Evolutionary conservation across 1,140 invertebrate species (phyloP).

Genomic region (Druon quercuslanigerum): DNA sequence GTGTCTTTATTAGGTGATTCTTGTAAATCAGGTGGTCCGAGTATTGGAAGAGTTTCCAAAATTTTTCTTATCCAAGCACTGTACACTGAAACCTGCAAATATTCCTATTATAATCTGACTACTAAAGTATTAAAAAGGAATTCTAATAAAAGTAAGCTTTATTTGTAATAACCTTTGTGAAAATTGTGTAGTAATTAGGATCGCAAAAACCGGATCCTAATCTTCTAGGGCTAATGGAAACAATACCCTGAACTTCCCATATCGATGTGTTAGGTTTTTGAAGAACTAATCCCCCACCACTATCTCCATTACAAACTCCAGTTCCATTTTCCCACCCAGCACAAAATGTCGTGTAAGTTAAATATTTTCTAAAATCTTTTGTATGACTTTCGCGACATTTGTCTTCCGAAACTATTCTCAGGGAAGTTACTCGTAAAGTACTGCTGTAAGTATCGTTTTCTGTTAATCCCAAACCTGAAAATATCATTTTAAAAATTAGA

Average conservation of each 20-base stretch:
- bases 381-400: conserved; percentile 64
- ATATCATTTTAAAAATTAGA: conserved; percentile 6
- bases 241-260: conserved; percentile 72
- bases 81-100: conserved; percentile 54
- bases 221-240: conserved; percentile 72
- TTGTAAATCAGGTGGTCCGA: conserved; percentile 43
- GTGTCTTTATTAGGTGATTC: conserved; percentile 47
- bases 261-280: conserved; percentile 50
- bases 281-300: conserved; percentile 70
- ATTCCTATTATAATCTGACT: not conserved
- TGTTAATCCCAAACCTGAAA: conserved; percentile 72
- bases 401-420: conserved; percentile 62
- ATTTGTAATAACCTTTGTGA: conserved; percentile 68
- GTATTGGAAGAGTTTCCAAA: conserved; percentile 43
- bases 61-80: conserved; percentile 53
- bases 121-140: conserved; percentile 18
- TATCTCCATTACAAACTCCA: conserved; percentile 74
- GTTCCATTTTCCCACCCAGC: conserved; percentile 72
- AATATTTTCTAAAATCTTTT: conserved; percentile 71
- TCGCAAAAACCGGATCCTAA: conserved; percentile 65
- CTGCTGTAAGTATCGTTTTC: conserved; percentile 69
- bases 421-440: conserved; percentile 54
- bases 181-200: conserved; percentile 68
- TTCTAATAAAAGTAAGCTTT: conserved; percentile 16
- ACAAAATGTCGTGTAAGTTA: conserved; percentile 73